Evolutionary conservation across 2,797 vertebrate genomes (phyloP), one percentile per base, ranked within the genome.

Genomic region (Serranus cabrilla): DNA sequence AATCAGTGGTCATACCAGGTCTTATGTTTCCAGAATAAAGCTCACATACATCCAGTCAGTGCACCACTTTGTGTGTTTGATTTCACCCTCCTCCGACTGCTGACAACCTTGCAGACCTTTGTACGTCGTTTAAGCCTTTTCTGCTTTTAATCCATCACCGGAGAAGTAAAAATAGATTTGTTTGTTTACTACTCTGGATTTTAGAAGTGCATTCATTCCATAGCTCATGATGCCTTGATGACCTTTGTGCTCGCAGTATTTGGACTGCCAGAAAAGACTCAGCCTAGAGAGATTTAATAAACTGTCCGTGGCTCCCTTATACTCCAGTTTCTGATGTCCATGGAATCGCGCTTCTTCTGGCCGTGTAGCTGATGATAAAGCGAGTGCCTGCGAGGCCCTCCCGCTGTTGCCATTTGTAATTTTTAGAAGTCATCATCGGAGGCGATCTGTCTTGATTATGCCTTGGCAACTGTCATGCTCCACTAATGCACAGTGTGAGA

Each of bases 391-490:
- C 78, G 10, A 90, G 91, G 86, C 87, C 87, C 77, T 81, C 80
- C 82, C 40, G 40, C 84, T 80, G 73, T 82, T 88, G 83, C 90
- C 89, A 90, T 94, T 93, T 93, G 91, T 93, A 91, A 93, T 93
- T 94, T 95, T 94, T 93, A 85, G 81, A 92, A 89, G 85, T 91
- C 90, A 90, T 92, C 86, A 90, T 92, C 59, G 69, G 84, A 78
- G 67, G 89, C 72, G 42, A 95, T 95, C 88, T 20, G 76, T 96
- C 94, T 94, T 94, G 93, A 95, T 95, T 94, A 90, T 82, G 88
- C 92, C 87, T 83, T 76, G 83, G 90, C 89, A 91, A 92, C 93
- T 90, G 90, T 91, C 90, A 87, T 87, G 87, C 92, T 91, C 85
- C 88, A 86, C 87, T 92, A 92, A 92, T 87, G 91, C 86, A 79